A percentile compares a stretch with the other conserved stretches of the same genome.
phyloP scores from a whole-genome alignment of 2,113 vertebrate species.

The Pimephales promelas region DNA sequence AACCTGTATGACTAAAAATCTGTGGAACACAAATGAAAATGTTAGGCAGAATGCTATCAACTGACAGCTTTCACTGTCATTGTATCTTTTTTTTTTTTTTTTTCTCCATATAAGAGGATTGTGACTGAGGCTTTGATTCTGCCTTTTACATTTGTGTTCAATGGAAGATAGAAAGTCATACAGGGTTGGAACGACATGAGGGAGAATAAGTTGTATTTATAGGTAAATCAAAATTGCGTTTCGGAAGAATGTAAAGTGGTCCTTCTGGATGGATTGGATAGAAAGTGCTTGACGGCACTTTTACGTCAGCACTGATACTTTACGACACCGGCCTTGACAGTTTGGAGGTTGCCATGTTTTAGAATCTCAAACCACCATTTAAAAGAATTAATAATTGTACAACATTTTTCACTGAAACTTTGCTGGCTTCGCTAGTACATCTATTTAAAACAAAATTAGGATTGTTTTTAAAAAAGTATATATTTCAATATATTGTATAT shows the following conservation, averaged over 20 bases:
- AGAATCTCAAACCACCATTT: not conserved
- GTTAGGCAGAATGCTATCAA: not conserved
- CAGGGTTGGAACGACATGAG: not conserved
- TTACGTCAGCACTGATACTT: constrained; percentile 42
- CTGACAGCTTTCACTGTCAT: not conserved
- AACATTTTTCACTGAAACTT: too few species aligned
- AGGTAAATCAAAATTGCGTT: not conserved
- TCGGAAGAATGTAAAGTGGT: not conserved
- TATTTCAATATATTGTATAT: not conserved
- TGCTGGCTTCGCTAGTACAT: too few species aligned
- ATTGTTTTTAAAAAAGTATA: not conserved
- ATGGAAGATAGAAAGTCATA: not conserved
- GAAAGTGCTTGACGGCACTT: constrained; percentile 31
- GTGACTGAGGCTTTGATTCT: not conserved
- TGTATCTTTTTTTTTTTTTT: too few species aligned
- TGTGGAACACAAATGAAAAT: not conserved
- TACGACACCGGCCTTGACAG: not conserved
- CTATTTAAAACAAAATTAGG: too few species aligned
- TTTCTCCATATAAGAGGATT: not conserved
- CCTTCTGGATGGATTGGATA: not conserved
- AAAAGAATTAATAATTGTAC: too few species aligned
- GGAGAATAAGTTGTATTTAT: not conserved
- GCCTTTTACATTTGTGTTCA: not conserved
- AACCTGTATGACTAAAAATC: not conserved
- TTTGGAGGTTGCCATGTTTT: constrained; percentile 53